Evolutionary conservation across 2,888 invertebrate genomes (phyloP).

Genomic region (Arge pagana): DNA sequence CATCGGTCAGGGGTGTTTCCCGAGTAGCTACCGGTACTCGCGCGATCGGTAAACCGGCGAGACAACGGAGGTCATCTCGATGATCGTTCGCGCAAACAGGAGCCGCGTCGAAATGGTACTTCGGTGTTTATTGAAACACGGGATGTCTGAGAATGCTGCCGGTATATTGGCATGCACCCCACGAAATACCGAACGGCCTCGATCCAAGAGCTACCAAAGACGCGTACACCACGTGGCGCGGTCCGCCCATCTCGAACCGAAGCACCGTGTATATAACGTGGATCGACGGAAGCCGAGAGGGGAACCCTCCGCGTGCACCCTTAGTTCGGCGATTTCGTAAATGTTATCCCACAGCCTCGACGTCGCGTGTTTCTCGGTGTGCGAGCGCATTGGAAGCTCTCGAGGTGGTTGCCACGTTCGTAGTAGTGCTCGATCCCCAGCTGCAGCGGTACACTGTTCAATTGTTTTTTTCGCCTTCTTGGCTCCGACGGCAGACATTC

Average conservation of each 20-base stretch:
- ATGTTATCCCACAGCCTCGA: slow-evolving; percentile 14
- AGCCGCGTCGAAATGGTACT: slow-evolving; percentile 20
- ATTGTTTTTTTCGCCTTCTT: slow-evolving; percentile 23
- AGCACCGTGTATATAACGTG: too few species aligned
- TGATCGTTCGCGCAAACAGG: slow-evolving; percentile 17
- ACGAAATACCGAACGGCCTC: slow-evolving; percentile 29
- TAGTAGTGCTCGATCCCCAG: slow-evolving; percentile 18
- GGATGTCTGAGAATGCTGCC: slow-evolving; percentile 27
- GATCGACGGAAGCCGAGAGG: slow-evolving; percentile 2
- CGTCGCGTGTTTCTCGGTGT: too few species aligned
- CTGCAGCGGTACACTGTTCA: slow-evolving; percentile 20
- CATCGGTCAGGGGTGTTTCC: too few species aligned
- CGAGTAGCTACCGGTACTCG: too few species aligned
- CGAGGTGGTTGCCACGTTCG: too few species aligned
- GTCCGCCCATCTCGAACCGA: too few species aligned
- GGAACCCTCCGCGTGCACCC: slow-evolving; percentile 3
- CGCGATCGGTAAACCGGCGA: too few species aligned
- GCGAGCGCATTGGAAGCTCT: too few species aligned
- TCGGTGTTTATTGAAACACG: slow-evolving; percentile 22
- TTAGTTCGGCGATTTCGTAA: slow-evolving; percentile 4
- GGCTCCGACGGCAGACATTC: slow-evolving; percentile 20
- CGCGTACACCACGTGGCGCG: slow-evolving; percentile 19
- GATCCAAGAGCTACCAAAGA: slow-evolving; percentile 17
- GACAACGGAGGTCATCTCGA: slow-evolving; percentile 11
- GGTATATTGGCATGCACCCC: slow-evolving; percentile 37